Evolutionary conservation across 2,888 invertebrate species (phyloP).

Genomic region (Drosophila helvetica): DNA sequence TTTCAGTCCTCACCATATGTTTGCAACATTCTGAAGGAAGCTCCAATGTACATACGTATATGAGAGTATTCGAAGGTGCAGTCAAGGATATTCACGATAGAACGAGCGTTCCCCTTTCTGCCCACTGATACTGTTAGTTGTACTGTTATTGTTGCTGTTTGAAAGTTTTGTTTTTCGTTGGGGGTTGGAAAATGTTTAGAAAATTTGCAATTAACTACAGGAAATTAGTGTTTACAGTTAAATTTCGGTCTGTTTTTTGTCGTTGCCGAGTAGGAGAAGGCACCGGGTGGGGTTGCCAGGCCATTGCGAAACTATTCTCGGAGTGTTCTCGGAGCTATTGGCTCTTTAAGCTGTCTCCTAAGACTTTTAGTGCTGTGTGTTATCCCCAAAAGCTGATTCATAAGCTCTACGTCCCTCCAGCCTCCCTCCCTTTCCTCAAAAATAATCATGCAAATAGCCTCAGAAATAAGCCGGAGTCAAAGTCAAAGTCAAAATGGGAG

Average conservation of each 20-base stretch:
- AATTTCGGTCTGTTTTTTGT: conserved; percentile 28
- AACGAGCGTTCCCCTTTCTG: too few species aligned
- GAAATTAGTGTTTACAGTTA: conserved; percentile 69
- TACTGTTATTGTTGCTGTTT: conserved; percentile 31
- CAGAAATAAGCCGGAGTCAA: conserved; percentile 19
- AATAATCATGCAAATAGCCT: conserved; percentile 43
- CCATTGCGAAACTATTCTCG: neutral
- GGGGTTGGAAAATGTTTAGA: conserved; percentile 55
- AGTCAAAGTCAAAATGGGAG: neutral
- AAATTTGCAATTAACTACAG: conserved; percentile 75
- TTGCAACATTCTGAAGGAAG: neutral
- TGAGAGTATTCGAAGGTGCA: neutral
- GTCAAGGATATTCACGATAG: too few species aligned
- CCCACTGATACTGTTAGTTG: neutral
- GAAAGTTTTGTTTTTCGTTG: conserved; percentile 14
- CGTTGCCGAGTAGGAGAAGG: neutral
- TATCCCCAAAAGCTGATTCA: conserved; percentile 40
- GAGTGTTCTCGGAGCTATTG: neutral
- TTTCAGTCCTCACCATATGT: neutral
- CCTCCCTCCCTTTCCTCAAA: neutral
- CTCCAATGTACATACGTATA: neutral
- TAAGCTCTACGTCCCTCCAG: conserved; percentile 5
- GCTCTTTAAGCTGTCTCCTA: neutral
- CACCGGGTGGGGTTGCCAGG: conserved; percentile 24
- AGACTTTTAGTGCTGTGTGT: conserved; percentile 3